Evolutionary conservation across 2,888 invertebrate genomes (phyloP).

Genomic region (Apoda limacodes): DNA sequence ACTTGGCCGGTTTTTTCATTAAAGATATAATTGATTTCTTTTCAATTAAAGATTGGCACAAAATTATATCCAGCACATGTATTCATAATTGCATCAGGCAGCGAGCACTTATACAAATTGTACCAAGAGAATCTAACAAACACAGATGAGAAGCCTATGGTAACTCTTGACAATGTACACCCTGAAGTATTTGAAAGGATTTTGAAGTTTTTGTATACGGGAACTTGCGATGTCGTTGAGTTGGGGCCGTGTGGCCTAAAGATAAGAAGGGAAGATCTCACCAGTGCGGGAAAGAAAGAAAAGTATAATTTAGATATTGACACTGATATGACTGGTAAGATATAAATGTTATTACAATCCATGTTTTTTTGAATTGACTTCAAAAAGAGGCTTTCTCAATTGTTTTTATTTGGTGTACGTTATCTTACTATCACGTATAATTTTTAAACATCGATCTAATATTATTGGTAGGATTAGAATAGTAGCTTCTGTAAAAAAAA

Average conservation of each 20-base stretch:
- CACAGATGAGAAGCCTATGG: slow-evolving; percentile 37
- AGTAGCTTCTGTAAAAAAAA: too few species aligned
- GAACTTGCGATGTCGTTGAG: slow-evolving; percentile 71
- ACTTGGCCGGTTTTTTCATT: too few species aligned
- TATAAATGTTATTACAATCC: too few species aligned
- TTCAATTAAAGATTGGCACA: slow-evolving; percentile 68
- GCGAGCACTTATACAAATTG: slow-evolving; percentile 71
- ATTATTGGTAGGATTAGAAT: too few species aligned
- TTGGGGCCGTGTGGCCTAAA: slow-evolving; percentile 60
- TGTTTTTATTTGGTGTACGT: too few species aligned
- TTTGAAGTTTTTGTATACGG: slow-evolving; percentile 76
- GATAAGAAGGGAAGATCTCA: slow-evolving; percentile 52
- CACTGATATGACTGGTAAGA: slow-evolving; percentile 42
- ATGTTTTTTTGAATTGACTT: too few species aligned
- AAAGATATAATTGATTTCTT: too few species aligned
- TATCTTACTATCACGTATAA: too few species aligned
- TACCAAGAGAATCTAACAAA: slow-evolving; percentile 42
- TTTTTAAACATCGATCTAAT: too few species aligned
- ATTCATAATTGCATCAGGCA: slow-evolving; percentile 75
- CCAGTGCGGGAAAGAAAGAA: slow-evolving; percentile 32
- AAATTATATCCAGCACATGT: slow-evolving; percentile 77
- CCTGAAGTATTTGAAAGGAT: slow-evolving; percentile 78
- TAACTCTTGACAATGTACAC: slow-evolving; percentile 65
- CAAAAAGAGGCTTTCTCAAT: too few species aligned
- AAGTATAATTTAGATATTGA: slow-evolving; percentile 31